Base-by-base conservation (phyloP, 2,113 vertebrate species). In the Ailuropoda melanoleuca region DNA sequence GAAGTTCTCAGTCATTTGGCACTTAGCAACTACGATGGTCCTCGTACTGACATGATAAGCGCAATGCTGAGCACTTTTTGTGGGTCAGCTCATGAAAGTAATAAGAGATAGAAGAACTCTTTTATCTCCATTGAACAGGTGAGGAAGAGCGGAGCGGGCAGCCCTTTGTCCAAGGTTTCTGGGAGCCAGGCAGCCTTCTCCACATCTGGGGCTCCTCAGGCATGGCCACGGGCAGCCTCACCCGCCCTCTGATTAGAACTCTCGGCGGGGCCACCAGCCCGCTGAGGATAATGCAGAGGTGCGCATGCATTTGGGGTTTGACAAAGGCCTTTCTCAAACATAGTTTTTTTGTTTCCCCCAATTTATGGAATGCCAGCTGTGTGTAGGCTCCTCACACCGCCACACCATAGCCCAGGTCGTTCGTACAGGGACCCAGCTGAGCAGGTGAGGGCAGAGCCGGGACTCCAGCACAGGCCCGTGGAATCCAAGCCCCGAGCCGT, bases 1-100 rank as follows among this genome's bases (percentile, higher is more conserved):
- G 50, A 39, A 74, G 83, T 29, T 46, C 60, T 19, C 15, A 12
- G 39, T 24, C 60, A 4, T 1, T 64, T 8, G 74, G 34, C 56
- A 4, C 31, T 87, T 50, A 78, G 92, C 72, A 43, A 1, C 39
- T 10, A 24, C 39, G 31, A 0, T 1, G 24, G 4, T 23, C 11
- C 0, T 15, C 50, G 0, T 1, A 17, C 17, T 39, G 48, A 34
- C 68, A 1, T 24, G 39, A 1, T 0, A n/a, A 37, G 24, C 19
- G 0, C 39, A 21, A 2, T 4, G 26, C 77, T 26, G 21, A 55
- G 56, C 24, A 37, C 39, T 15, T 43, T n/a, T 19, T 29, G 37
- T 78, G 89, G 58, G 31, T 31, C 8, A 83, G 58, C 70, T 11
- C 34, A 0, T 10, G 10, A 9, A n/a, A 14, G 2, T 53, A 46